Percentiles rank a stretch among this genome's conserved stretches.
phyloP scores from a whole-genome alignment of 2,888 invertebrate species.

The Acanthosepion esculentum region DNA sequence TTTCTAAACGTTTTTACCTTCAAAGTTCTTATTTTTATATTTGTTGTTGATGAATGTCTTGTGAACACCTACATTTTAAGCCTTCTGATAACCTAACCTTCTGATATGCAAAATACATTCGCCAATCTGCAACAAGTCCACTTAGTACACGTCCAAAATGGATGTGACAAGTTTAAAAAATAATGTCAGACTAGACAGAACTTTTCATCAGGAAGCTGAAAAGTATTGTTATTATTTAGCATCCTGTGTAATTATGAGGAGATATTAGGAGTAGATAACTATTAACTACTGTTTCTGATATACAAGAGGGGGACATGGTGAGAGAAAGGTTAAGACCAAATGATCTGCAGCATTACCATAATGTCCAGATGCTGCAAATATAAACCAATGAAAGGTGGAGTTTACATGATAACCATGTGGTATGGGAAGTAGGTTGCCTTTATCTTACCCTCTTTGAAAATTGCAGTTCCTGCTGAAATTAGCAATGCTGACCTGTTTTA shows the following conservation, averaged over 20 bases:
- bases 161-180: not conserved
- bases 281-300: no score
- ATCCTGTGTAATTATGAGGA: not conserved
- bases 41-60: no score
- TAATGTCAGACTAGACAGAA: not conserved
- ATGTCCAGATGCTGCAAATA: not conserved
- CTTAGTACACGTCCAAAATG: no score
- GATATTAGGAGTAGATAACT: not conserved
- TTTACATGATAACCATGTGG: not conserved
- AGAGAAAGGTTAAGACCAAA: not conserved
- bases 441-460: not conserved
- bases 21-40: no score
- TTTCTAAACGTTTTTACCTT: no score
- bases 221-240: not conserved
- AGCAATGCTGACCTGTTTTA: not conserved
- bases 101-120: no score
- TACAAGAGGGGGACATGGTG: not conserved
- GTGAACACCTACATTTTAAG: no score
- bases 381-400: not conserved
- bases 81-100: no score
- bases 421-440: not conserved
- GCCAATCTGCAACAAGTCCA: no score
- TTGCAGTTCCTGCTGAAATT: not conserved
- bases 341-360: not conserved
- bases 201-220: not conserved